Percentiles rank a stretch among this genome's conserved stretches.
Conservation (phyloP, 23 tunicate genomes). For the Botrylloides violaceus region DNA sequence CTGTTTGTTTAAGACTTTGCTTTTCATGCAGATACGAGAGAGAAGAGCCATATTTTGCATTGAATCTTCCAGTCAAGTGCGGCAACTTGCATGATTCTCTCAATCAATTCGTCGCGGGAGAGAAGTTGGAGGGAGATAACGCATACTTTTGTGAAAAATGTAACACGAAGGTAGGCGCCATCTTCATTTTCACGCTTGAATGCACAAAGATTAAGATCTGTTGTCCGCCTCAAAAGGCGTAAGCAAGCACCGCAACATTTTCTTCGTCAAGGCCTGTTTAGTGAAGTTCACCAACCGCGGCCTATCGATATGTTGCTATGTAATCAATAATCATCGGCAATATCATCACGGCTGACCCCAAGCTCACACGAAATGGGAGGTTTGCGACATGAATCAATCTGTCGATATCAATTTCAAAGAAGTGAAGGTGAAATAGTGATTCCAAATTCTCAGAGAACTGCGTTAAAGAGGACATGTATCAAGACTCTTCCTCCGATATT, state of each 20-base stretch:
- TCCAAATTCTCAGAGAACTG: constrained; percentile 32
- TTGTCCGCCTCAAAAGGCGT: too few species aligned
- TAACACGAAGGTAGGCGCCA: constrained; percentile 56
- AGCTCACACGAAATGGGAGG: too few species aligned
- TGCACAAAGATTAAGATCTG: neutral
- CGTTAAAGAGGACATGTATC: constrained; percentile 85
- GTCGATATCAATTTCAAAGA: too few species aligned
- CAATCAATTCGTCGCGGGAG: constrained; percentile 75
- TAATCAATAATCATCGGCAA: too few species aligned
- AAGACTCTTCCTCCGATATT: constrained; percentile 79
- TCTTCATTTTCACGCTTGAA: too few species aligned
- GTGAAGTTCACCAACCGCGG: too few species aligned
- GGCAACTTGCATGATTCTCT: constrained; percentile 79
- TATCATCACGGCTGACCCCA: too few species aligned
- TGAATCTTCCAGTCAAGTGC: constrained; percentile 59
- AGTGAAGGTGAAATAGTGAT: neutral
- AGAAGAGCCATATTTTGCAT: constrained; percentile 82
- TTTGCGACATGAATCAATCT: too few species aligned
- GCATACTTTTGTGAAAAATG: constrained; percentile 94
- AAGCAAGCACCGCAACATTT: too few species aligned
- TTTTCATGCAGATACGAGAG: constrained; percentile 72
- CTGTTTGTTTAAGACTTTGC: too few species aligned
- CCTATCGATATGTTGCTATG: too few species aligned
- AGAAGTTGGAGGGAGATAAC: constrained; percentile 86
- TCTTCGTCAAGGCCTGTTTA: too few species aligned